phyloP scores from a whole-genome alignment of 2,888 invertebrate genomes.

The Anthophora plumipes region DNA sequence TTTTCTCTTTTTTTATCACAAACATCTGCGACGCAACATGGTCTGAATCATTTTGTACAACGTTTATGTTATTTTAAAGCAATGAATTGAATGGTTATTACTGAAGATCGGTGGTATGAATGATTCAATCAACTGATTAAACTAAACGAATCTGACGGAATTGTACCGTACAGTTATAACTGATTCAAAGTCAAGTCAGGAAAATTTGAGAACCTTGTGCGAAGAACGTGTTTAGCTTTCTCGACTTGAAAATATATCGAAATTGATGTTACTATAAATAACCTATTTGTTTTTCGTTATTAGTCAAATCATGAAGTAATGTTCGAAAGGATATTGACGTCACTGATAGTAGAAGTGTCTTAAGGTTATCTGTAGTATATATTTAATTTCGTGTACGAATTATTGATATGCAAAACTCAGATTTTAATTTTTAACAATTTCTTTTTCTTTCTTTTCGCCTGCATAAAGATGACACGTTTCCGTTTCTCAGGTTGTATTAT shows the following conservation, averaged over 20 bases:
- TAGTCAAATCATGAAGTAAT: background rate
- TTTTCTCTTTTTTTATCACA: constrained; percentile 25
- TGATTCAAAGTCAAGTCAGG: too few relatives aligned
- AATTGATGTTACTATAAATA: background rate
- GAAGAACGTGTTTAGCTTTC: too few relatives aligned
- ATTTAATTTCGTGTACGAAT: background rate
- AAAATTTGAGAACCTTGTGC: background rate
- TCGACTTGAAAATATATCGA: background rate
- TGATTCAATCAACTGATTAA: background rate
- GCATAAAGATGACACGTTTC: too few relatives aligned
- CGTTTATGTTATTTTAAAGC: background rate
- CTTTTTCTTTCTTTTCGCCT: too few relatives aligned
- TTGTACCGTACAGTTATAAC: too few relatives aligned
- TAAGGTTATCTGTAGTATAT: constrained; percentile 4
- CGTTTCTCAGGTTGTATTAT: too few relatives aligned
- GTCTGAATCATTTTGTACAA: background rate
- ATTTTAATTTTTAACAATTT: too few relatives aligned
- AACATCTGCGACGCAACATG: background rate
- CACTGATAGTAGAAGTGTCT: constrained; percentile 6
- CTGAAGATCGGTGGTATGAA: too few relatives aligned
- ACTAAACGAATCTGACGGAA: background rate
- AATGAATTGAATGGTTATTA: background rate
- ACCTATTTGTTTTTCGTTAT: background rate
- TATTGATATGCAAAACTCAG: too few relatives aligned
- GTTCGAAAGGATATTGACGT: constrained; percentile 17